These are phyloP conservation scores for Malachius bipustulatus DNA, from an alignment of 2,888 invertebrate species.

Conservation along the genomic window DNA sequence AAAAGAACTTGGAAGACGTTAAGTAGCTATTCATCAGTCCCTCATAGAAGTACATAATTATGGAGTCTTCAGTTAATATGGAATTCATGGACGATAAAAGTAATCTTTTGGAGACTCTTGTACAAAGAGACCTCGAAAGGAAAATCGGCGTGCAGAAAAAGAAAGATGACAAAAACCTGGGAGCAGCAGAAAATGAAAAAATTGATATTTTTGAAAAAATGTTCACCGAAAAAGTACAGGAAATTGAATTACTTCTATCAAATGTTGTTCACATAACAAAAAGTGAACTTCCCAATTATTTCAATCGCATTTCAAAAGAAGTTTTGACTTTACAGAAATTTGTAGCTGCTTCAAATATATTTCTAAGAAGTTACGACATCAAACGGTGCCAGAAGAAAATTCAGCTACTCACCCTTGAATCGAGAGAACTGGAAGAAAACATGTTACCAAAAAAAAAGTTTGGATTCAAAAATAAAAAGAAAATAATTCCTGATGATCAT, in stretches of 20 bases:
- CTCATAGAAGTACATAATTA: no score
- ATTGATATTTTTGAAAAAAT: constrained; percentile 58
- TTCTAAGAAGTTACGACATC: constrained; percentile 70
- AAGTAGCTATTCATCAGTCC: no score
- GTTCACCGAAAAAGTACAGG: constrained; percentile 53
- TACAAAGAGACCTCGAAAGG: constrained; percentile 49
- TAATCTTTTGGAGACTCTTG: constrained; percentile 38
- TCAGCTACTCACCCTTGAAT: constrained; percentile 57
- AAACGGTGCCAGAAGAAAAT: constrained; percentile 63
- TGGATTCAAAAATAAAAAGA: constrained; percentile 61
- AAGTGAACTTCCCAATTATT: constrained; percentile 44
- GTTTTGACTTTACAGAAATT: constrained; percentile 66
- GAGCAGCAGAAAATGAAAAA: constrained; percentile 52
- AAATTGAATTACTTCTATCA: constrained; percentile 49
- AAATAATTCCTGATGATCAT: constrained; percentile 37
- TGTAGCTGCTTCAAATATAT: constrained; percentile 67
- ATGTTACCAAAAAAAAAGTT: constrained; percentile 77
- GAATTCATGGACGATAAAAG: constrained; percentile 29
- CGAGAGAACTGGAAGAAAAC: constrained; percentile 57
- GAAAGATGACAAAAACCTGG: constrained; percentile 49
- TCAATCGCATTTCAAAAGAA: constrained; percentile 58
- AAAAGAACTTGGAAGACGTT: constrained; percentile 22
- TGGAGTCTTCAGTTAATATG: no score
- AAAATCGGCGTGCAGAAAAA: constrained; percentile 53
- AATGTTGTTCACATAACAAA: constrained; percentile 38